Evolutionary conservation across 1,140 invertebrate species (phyloP), one percentile per base, ranked within the genome.

Genomic region (Babylonia areolata): DNA sequence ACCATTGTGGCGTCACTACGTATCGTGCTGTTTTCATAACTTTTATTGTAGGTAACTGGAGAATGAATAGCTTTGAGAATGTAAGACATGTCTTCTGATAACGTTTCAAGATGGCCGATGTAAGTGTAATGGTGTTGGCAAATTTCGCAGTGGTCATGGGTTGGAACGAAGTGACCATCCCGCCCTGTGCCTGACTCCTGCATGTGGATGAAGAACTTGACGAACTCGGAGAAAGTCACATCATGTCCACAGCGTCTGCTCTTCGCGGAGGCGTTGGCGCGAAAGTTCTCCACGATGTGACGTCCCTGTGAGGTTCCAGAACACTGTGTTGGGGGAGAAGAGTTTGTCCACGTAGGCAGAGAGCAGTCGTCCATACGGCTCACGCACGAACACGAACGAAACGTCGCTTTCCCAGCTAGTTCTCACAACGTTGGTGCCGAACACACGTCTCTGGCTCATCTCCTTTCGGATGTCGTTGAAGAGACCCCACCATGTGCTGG

Each of bases 291-390:
- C 0, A 91, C 87, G n/a, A 92, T 90, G 77, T 88, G 89, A 58
- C 85, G 89, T 2, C n/a, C 92, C 92, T 39, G 91, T 90, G 15
- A 88, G 84, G 39, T 86, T 85, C 92, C 92, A 93, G 77, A 90
- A 93, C 23, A 89, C 89, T 12, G 90, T 89, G 80, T 92, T 92
- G 31, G 92, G 92, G 3, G 91, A 87, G 77, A 92, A 92, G 17
- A 93, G 71, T 86, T 92, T 93, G 79, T 92, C 91, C 12, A 91
- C 89, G 78, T 92, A 93, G 28, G 91, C 91, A 0, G 92, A 93
- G 3, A 93, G 75, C 1, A 93, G 85, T 33, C 92, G 71, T 42
- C 90, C 89, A 82, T 89, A 93, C 0, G 92, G 92, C 54, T 93
- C 91, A n/a, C 92, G 75, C 2, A 93, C 91, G 75, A 92, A 93